Base-by-base conservation (phyloP, 2,797 vertebrate genomes). In the Intellagama lesueurii region DNA sequence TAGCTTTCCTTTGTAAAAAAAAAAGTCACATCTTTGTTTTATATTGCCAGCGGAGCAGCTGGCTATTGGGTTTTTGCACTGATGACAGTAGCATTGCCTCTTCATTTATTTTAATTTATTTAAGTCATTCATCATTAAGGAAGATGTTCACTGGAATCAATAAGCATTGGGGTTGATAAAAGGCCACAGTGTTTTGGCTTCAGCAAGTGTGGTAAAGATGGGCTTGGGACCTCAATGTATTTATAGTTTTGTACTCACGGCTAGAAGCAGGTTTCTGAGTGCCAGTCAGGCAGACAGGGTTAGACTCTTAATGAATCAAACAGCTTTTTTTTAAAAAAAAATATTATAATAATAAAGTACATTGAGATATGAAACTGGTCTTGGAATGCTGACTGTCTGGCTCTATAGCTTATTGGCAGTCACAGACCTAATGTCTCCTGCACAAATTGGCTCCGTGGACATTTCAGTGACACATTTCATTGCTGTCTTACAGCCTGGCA, bases 401-500 rank as follows among this genome's bases (percentile, higher is more conserved):
- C 40, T 86, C 40, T 49, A 72, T 49, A 83, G 17, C 52, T 49
- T 80, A 68, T 85, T 86, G 78, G 72, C 79, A 88, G 11, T 72
- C 24, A 32, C 30, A 68, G 40, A 77, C 40, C 64, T 78, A 76
- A 81, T 81, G 47, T 69, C 32, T 88, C 56, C 79, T 86, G 19
- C 49, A 64, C 49, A 91, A 66, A 86, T 86, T 86, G 64, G 83
- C 60, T 91, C 79, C 47, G 5, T 82, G 79, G 52, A 78, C 35
- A 47, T 88, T 86, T 82, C 83, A 86, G 49, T 82, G 47, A 73
- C 83, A 79, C 9, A 86, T 91, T 86, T 60, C 79, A 83, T 76
- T 83, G 64, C 68, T 60, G 35, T 35, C 75, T 90, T 82, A 83
- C 87, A 28, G 26, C 73, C 32, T 90, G 89, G 72, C 70, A 91